Percentiles rank a stretch among this genome's conserved stretches.
Evolutionary conservation across 2,113 vertebrate genomes (phyloP).

Genomic region (Zingel zingel): DNA sequence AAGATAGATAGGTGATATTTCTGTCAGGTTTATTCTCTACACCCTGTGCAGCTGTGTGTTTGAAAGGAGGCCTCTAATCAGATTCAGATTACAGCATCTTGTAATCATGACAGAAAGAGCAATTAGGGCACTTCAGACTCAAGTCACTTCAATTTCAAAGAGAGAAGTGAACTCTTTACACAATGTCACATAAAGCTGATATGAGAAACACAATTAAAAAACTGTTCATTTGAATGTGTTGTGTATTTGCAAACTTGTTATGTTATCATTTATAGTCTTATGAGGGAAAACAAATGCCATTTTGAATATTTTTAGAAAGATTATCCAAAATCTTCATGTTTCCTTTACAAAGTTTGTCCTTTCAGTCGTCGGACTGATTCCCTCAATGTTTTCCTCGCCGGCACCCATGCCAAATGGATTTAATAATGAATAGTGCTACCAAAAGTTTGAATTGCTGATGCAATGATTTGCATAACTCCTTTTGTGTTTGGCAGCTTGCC

Average conservation of each 20-base stretch:
- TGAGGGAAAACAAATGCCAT: not conserved
- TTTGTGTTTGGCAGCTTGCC: conserved; percentile 87
- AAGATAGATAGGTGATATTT: conserved; percentile 28
- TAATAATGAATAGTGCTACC: conserved; percentile 1
- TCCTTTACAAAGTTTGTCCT: not conserved
- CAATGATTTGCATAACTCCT: conserved; percentile 35
- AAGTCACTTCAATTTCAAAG: conserved; percentile 10
- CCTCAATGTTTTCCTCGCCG: not conserved
- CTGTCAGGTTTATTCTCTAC: conserved; percentile 5
- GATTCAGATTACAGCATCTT: conserved; percentile 26
- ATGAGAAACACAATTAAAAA: not conserved
- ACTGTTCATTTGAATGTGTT: conserved; percentile 12
- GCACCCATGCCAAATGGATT: conserved; percentile 26
- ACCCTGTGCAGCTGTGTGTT: conserved; percentile 10
- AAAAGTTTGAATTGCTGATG: conserved; percentile 38
- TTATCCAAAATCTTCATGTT: not conserved
- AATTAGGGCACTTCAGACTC: conserved; percentile 2
- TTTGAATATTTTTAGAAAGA: not conserved
- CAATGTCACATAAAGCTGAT: not conserved
- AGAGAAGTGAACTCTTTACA: conserved; percentile 7
- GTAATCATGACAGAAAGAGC: conserved; percentile 34
- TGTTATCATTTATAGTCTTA: not conserved
- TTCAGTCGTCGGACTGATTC: not conserved
- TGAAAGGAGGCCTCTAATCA: conserved; percentile 36
- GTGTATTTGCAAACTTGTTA: not conserved